Evolutionary conservation across 1,140 invertebrate genomes (phyloP).

Genomic region (Drosophila willistoni): DNA sequence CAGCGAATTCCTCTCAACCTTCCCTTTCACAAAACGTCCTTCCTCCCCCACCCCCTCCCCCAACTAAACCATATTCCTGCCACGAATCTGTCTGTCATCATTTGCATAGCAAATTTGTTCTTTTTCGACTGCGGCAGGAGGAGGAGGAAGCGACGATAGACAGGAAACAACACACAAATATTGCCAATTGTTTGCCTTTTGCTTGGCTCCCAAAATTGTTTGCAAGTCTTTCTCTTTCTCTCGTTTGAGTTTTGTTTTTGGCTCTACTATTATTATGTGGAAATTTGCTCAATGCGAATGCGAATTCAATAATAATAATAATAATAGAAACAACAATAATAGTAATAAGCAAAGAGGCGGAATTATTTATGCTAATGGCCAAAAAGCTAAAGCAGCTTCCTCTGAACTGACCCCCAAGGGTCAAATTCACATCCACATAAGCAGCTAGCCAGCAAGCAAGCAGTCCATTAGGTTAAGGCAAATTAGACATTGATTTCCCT

Average conservation of each 20-base stretch:
- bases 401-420: slow-evolving; percentile 6
- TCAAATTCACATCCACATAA: slow-evolving; percentile 8
- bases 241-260: slow-evolving; percentile 6
- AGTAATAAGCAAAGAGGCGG: slow-evolving; percentile 6
- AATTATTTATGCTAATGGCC: slow-evolving; percentile 23
- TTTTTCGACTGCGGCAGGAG: background rate
- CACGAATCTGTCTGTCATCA: slow-evolving; percentile 3
- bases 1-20: slow-evolving; percentile 4
- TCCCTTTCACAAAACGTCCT: background rate
- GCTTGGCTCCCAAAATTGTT: slow-evolving; percentile 1
- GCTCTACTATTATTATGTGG: slow-evolving; percentile 11
- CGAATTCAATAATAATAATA: slow-evolving; percentile 20
- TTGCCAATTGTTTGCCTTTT: slow-evolving; percentile 20
- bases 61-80: too few species aligned
- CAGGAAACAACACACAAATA: slow-evolving; percentile 10
- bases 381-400: slow-evolving; percentile 9
- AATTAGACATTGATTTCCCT: slow-evolving; percentile 18
- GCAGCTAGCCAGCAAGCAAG: background rate
- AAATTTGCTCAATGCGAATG: slow-evolving; percentile 14
- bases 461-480: slow-evolving; percentile 15
- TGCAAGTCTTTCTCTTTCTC: slow-evolving; percentile 7
- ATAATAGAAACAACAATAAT: slow-evolving; percentile 10
- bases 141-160: background rate
- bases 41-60: background rate
- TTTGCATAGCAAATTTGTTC: slow-evolving; percentile 24